A percentile compares a stretch with the other conserved stretches of the same genome.
These are phyloP conservation scores for Adela reaumurella DNA, from an alignment of 2,888 invertebrate species.

Conservation along the genomic window DNA sequence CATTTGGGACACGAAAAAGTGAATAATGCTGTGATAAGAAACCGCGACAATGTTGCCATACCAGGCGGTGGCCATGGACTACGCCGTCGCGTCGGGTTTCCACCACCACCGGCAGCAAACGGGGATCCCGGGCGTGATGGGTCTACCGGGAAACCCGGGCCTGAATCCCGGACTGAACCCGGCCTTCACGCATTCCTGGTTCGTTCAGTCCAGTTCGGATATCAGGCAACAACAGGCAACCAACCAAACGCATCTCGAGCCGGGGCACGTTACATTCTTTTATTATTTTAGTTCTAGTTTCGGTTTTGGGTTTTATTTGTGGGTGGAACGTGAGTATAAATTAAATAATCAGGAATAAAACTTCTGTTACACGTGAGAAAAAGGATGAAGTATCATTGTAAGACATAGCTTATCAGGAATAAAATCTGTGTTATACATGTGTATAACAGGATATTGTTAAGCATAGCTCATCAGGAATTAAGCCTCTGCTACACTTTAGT, in stretches of 20 bases:
- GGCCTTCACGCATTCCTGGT: slow-evolving; percentile 92
- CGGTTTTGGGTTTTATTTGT: too few species aligned
- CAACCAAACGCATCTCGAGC: slow-evolving; percentile 79
- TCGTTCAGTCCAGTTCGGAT: slow-evolving; percentile 86
- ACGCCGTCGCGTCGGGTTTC: slow-evolving; percentile 60
- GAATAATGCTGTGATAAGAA: too few species aligned
- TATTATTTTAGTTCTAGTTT: slow-evolving; percentile 43
- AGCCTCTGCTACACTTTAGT: too few species aligned
- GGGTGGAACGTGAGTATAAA: too few species aligned
- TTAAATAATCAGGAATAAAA: too few species aligned
- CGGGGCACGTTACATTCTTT: slow-evolving; percentile 79
- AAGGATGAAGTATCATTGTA: too few species aligned
- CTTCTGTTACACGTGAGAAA: too few species aligned
- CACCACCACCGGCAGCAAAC: slow-evolving; percentile 51
- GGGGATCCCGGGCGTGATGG: slow-evolving; percentile 54
- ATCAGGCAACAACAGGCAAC: slow-evolving; percentile 78
- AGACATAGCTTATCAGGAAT: too few species aligned
- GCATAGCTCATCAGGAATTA: too few species aligned
- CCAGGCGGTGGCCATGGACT: slow-evolving; percentile 86
- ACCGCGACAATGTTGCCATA: slow-evolving; percentile 78
- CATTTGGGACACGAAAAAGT: too few species aligned
- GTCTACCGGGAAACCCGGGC: slow-evolving; percentile 35
- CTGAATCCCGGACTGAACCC: slow-evolving; percentile 58
- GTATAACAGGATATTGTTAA: too few species aligned
- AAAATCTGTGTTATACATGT: too few species aligned